Base-by-base conservation (phyloP, 2,888 invertebrate species). In the Lycocerus yunnanus region DNA sequence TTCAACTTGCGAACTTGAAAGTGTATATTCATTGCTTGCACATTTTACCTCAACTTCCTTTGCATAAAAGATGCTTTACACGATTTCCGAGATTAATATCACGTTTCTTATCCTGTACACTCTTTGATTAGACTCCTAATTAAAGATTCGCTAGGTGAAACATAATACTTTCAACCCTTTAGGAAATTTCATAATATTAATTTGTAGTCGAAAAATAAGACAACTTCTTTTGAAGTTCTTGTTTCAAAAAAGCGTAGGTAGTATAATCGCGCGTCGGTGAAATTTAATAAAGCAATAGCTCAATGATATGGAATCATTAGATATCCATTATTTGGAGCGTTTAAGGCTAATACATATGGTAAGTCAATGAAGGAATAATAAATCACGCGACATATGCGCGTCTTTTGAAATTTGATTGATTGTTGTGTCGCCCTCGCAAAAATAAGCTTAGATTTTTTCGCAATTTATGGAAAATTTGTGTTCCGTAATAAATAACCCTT, bases 221-320 rank as follows among this genome's bases (percentile, higher is more conserved):
- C 11, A 18, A 63, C 1, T 16, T 16, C 61, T 61, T 43, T 21
- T 27, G 27, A 66, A 24, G 66, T 43, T 66, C 16, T 27, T 16
- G 21, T 66, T 43, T 24, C 66, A 66, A 13, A 43, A 66, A 61
- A 18, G 18, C 11, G 3, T 61, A n/a, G n/a, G n/a, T n/a, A n/a
- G n/a, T n/a, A n/a, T n/a, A 61, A 13, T 61, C 13, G 18, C 18
- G 14, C 18, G 43, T 27, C 15, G 15, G 11, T 27, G 16, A 15
- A 21, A 58, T 71, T 20, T 66, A 16, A 66, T 66, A 66, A 71
- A 71, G 20, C 43, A 20, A 24, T 13, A 20, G 66, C 21, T 68
- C 61, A 61, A 72, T 68, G 79, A n/a, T n/a, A n/a, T 78, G 76
- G 76, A 77, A 71, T 69, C 76, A 80, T 80, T 78, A 80, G 80